Evolutionary conservation across 2,888 invertebrate species (phyloP), one percentile per base, ranked within the genome.

Genomic region (Pyrocoelia pectoralis): DNA sequence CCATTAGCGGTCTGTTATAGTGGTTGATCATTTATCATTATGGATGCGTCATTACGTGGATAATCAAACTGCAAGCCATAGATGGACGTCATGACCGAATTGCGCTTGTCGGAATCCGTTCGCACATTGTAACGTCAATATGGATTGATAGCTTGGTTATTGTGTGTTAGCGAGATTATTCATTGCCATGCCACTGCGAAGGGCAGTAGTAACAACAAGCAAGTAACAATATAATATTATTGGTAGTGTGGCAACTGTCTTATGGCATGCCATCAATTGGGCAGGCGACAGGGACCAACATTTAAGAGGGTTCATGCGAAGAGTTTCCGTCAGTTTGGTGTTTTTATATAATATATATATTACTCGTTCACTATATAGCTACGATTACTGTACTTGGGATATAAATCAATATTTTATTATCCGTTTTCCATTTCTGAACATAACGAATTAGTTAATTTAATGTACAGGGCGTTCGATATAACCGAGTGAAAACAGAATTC

Each of bases 331-430:
- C 66, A 66, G 67, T 71, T 68, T 66, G 58, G 68, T 71, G 72
- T 72, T 74, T 74, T 74, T 74, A 73, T 74, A 72, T 73, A 68
- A 67, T 61, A 59, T 70, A 73, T 73, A 70, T 70, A 67, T 67
- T 66, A 68, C 62, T 52, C 48, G 61, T 68, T 60, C 57, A 61
- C 63, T 64, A 63, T 65, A 64, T 56, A 51, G 74, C 75, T 76
- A 74, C 75, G 74, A 76, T 74, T 74, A 74, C 74, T 70, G 70
- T 66, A 73, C 70, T 73, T 70, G 72, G 70, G 73, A 61, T 70
- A 76, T 77, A 75, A 78, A 77, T 78, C 77, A 77, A 76, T 77
- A 76, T 77, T 77, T 77, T 77, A 78, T 77, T 76, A 76, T 75
- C 74, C 72, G 70, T 66, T 70, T 68, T 67, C 70, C 71, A 71